Conservation (phyloP, 2,797 vertebrate species). For the Sebastes vulpes region DNA sequence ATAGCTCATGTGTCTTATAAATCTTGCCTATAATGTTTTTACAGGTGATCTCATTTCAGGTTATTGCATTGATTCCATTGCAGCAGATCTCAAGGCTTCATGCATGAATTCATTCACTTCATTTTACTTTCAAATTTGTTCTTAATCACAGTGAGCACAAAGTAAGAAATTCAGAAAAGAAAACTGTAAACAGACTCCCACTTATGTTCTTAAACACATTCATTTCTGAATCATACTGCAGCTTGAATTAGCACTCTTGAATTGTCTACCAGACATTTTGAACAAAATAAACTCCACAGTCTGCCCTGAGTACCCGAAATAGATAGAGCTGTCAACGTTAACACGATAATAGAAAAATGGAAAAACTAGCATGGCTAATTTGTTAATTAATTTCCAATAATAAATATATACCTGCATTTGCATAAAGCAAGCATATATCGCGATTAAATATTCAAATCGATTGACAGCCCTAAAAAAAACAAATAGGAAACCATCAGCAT, state of each 20-base stretch:
- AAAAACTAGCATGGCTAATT: no score
- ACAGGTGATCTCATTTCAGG: background rate
- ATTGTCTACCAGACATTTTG: background rate
- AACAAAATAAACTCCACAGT: background rate
- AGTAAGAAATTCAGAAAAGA: background rate
- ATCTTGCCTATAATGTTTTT: background rate
- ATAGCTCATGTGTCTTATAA: background rate
- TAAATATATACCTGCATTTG: no score
- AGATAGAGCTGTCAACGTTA: no score
- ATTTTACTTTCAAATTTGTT: background rate
- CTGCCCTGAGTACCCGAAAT: background rate
- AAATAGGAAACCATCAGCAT: background rate
- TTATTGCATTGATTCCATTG: background rate
- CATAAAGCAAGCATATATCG: no score
- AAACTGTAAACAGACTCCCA: conserved; percentile 17
- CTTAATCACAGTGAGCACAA: background rate
- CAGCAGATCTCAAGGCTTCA: background rate
- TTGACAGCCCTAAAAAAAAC: background rate
- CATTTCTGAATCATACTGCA: conserved; percentile 9
- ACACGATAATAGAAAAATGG: no score
- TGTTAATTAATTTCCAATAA: no score
- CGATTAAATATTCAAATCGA: no score
- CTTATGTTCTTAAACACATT: conserved; percentile 14
- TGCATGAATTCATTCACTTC: background rate
- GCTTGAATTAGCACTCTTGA: conserved; percentile 2